These are phyloP conservation scores for Pelobates fuscus DNA, from an alignment of 2,113 vertebrate genomes.

Conservation along the genomic window DNA sequence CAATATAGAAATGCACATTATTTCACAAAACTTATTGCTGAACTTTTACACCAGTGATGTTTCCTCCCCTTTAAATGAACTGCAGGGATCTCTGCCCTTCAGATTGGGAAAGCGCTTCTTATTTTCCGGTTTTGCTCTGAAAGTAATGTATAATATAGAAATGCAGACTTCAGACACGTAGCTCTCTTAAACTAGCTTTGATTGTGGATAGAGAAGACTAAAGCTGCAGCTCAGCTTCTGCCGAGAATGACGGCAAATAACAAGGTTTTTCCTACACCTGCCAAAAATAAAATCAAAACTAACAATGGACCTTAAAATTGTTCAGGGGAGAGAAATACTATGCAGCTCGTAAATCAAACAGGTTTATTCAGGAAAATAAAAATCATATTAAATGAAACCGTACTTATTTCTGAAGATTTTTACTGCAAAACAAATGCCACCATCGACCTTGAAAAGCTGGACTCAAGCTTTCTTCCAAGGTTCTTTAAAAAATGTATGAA, in stretches of 20 bases:
- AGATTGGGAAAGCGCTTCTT: background rate
- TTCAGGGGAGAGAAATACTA: background rate
- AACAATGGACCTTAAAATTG: background rate
- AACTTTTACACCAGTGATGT: background rate
- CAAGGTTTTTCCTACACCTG: slow-evolving; percentile 11
- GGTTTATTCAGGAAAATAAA: slow-evolving; percentile 27
- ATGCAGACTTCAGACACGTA: slow-evolving; percentile 1
- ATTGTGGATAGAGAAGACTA: slow-evolving; percentile 6
- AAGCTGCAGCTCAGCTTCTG: background rate
- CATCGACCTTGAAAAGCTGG: background rate
- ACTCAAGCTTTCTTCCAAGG: no score
- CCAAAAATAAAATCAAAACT: background rate
- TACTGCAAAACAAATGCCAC: slow-evolving; percentile 25
- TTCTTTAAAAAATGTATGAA: no score
- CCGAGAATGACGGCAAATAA: slow-evolving; percentile 10
- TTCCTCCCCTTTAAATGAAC: background rate
- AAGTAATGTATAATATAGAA: background rate
- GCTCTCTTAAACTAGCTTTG: slow-evolving; percentile 10
- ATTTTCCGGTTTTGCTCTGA: background rate
- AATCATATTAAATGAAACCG: slow-evolving; percentile 10
- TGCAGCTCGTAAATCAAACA: slow-evolving; percentile 13
- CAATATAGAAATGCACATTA: background rate
- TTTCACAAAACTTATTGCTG: background rate
- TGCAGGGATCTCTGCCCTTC: background rate
- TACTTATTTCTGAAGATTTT: slow-evolving; percentile 30